A percentile compares a stretch with the other conserved stretches of the same genome.
Evolutionary conservation across 2,888 invertebrate species (phyloP).

Genomic region (Ormyrus thymus): DNA sequence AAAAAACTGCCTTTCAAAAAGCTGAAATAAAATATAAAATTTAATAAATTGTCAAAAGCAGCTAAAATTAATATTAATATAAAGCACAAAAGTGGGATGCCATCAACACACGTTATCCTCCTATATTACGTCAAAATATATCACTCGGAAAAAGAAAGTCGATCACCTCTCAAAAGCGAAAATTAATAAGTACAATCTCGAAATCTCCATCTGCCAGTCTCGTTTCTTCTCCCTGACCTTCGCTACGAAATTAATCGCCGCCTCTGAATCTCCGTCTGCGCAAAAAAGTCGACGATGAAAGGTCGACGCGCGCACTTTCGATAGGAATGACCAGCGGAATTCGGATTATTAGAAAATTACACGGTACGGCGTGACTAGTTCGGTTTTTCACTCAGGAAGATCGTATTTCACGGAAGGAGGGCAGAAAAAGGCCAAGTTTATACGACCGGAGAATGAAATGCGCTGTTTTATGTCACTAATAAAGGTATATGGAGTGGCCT

Average conservation of each 20-base stretch:
- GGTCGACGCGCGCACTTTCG: conserved; percentile 1
- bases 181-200: conserved; percentile 18
- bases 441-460: neutral
- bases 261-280: neutral
- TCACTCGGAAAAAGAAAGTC: no score
- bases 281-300: conserved; percentile 20
- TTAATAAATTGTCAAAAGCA: no score
- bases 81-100: no score
- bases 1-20: no score
- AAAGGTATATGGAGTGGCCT: neutral
- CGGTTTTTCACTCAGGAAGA: no score
- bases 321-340: conserved; percentile 32
- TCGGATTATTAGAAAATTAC: conserved; percentile 30
- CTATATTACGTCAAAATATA: no score
- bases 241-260: conserved; percentile 28
- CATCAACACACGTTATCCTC: no score
- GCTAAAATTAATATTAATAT: no score
- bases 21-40: no score
- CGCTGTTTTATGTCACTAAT: neutral
- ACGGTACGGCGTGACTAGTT: neutral
- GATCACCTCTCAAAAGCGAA: no score
- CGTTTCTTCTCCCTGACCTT: conserved; percentile 9
- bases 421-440: conserved; percentile 6
- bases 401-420: neutral
- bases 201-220: conserved; percentile 8